A percentile compares a stretch with the other conserved stretches of the same genome.
phyloP scores from a whole-genome alignment of 2,797 vertebrate genomes.

The Sebastes wilsoni region DNA sequence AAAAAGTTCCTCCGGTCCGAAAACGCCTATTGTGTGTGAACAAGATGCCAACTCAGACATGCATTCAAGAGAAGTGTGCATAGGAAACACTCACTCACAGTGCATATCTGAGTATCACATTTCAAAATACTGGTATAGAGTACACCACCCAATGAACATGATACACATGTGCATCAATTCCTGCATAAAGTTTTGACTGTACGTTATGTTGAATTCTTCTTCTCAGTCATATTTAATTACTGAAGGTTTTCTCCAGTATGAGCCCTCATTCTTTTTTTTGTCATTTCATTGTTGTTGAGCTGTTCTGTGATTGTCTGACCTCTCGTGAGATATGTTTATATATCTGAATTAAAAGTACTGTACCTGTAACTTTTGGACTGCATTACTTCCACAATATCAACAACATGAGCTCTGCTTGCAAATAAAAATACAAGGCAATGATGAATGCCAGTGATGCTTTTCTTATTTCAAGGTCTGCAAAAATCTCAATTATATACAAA shows the following conservation, averaged over 20 bases:
- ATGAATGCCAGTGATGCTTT: background rate
- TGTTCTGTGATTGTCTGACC: slow-evolving; percentile 14
- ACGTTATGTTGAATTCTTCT: background rate
- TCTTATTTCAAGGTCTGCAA: slow-evolving; percentile 38
- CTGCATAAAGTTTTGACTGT: background rate
- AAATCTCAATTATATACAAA: slow-evolving; percentile 16
- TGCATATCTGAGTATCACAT: background rate
- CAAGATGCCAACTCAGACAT: background rate
- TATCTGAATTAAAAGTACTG: slow-evolving; percentile 61
- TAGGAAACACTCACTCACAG: background rate
- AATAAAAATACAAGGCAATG: background rate
- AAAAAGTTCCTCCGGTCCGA: no score
- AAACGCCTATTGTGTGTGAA: background rate
- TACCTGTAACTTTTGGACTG: background rate
- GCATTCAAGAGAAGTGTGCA: background rate
- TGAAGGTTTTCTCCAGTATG: background rate
- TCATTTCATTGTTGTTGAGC: slow-evolving; percentile 7
- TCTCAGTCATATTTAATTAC: background rate
- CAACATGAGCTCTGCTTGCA: background rate
- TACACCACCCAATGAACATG: background rate
- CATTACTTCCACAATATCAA: background rate
- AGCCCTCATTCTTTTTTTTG: background rate
- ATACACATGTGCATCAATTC: background rate
- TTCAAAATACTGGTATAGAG: background rate
- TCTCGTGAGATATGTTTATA: slow-evolving; percentile 31